phyloP scores from a whole-genome alignment of 2,113 vertebrate genomes.

The Petrocephalus microphthalmus region DNA sequence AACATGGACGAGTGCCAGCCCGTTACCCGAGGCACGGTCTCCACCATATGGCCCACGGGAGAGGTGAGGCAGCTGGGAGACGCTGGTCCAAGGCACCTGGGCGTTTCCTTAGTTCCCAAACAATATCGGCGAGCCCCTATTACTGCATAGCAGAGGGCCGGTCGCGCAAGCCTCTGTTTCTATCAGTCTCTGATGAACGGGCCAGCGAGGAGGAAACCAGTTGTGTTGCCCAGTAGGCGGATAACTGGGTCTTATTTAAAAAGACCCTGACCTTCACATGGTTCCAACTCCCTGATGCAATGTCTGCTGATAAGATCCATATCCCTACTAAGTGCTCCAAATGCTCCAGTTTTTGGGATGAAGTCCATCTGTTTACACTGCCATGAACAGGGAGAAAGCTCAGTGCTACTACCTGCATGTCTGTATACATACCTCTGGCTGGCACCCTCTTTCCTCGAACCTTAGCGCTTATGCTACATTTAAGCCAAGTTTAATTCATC shows the following conservation, averaged over 20 bases:
- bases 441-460: not conserved
- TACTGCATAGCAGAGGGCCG: not conserved
- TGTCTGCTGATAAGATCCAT: not conserved
- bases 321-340: not conserved
- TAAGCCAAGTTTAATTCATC: not conserved
- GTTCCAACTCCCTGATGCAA: not conserved
- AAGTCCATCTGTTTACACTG: not conserved
- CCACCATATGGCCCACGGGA: not conserved
- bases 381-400: not conserved
- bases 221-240: not conserved
- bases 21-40: not conserved
- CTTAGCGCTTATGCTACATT: not conserved
- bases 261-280: not conserved
- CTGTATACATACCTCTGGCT: not conserved
- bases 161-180: not conserved
- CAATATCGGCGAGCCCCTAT: not conserved
- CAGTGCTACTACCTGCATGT: not conserved
- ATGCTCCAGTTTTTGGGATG: not conserved
- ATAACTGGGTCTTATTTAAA: not conserved
- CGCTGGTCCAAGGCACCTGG: not conserved
- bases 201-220: not conserved
- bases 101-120: not conserved
- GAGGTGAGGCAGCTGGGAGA: not conserved
- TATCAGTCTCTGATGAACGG: not conserved
- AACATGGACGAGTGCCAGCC: not conserved